phyloP scores from a whole-genome alignment of 2,113 vertebrate species.

The Oophaga pumilio region DNA sequence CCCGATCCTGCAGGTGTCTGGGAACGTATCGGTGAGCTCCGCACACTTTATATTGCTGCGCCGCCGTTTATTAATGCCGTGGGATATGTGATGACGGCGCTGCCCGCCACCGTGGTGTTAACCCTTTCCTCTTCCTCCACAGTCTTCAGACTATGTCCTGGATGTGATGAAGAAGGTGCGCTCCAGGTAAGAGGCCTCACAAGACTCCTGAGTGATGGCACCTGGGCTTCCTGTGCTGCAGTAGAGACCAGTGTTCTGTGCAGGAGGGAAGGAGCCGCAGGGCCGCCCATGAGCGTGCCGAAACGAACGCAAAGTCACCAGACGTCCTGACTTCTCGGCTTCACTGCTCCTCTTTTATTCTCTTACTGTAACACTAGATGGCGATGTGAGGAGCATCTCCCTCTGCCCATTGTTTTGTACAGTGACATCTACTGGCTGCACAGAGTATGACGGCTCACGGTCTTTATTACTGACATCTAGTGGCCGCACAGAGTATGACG shows the following conservation, averaged over 20 bases:
- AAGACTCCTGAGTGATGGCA: no score
- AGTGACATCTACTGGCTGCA: background rate
- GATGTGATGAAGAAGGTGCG: constrained; percentile 92
- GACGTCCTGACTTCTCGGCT: no score
- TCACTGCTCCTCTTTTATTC: background rate
- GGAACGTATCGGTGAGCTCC: constrained; percentile 85
- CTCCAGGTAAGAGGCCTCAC: constrained; percentile 81
- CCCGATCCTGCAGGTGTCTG: constrained; percentile 86
- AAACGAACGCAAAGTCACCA: no score
- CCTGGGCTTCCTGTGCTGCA: no score
- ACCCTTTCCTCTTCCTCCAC: background rate
- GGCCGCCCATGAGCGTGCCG: no score
- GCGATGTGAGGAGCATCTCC: background rate
- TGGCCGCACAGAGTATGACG: no score
- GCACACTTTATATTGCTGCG: background rate
- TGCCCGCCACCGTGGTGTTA: background rate
- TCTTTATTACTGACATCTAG: no score
- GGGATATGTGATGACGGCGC: background rate
- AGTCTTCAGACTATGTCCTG: constrained; percentile 80
- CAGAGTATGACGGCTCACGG: no score
- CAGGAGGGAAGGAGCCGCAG: no score
- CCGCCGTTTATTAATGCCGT: no score
- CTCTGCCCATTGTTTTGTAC: background rate
- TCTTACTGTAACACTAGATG: background rate
- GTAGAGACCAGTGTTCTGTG: no score